phyloP scores from a whole-genome alignment of 92 coral and sea anemone species.

The Porites rus region DNA sequence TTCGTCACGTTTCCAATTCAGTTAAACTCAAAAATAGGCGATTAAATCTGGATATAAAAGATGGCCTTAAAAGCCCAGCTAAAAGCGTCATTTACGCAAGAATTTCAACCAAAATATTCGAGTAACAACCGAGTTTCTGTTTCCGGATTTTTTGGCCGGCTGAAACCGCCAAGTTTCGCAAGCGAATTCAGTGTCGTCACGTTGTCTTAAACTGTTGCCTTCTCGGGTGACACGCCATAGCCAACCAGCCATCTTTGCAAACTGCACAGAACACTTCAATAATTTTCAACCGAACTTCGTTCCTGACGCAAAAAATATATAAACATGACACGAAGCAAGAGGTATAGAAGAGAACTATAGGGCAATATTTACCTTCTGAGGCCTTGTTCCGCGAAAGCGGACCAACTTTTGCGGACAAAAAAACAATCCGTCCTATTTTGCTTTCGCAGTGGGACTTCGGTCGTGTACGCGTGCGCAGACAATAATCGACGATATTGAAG shows the following conservation, averaged over 20 bases:
- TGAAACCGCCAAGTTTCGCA: slow-evolving; percentile 28
- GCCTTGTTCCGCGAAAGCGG: slow-evolving; percentile 73
- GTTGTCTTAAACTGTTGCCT: slow-evolving; percentile 80
- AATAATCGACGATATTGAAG: slow-evolving; percentile 98
- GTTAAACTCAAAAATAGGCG: slow-evolving; percentile 90
- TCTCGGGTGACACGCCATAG: slow-evolving; percentile 77
- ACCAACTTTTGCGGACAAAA: slow-evolving; percentile 70
- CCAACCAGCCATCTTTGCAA: slow-evolving; percentile 86
- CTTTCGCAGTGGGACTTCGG: slow-evolving; percentile 88
- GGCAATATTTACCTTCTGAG: slow-evolving; percentile 34
- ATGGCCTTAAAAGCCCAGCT: slow-evolving; percentile 27
- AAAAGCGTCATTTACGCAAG: slow-evolving; percentile 12
- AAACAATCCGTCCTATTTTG: slow-evolving; percentile 92
- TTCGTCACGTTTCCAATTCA: slow-evolving; percentile 74
- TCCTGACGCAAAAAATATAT: slow-evolving; percentile 5
- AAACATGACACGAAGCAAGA: slow-evolving; percentile 4
- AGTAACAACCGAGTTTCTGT: slow-evolving; percentile 2
- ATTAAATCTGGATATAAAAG: slow-evolving; percentile 60
- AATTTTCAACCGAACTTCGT: slow-evolving; percentile 22
- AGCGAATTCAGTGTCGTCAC: slow-evolving; percentile 73
- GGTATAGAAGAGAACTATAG: slow-evolving; percentile 30
- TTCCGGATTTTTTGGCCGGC: slow-evolving; percentile 12
- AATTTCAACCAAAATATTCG: slow-evolving; percentile 13
- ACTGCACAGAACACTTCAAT: slow-evolving; percentile 37
- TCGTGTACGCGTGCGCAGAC: slow-evolving; percentile 95